phyloP scores from a whole-genome alignment of 1,140 invertebrate species.

The Mya arenaria region DNA sequence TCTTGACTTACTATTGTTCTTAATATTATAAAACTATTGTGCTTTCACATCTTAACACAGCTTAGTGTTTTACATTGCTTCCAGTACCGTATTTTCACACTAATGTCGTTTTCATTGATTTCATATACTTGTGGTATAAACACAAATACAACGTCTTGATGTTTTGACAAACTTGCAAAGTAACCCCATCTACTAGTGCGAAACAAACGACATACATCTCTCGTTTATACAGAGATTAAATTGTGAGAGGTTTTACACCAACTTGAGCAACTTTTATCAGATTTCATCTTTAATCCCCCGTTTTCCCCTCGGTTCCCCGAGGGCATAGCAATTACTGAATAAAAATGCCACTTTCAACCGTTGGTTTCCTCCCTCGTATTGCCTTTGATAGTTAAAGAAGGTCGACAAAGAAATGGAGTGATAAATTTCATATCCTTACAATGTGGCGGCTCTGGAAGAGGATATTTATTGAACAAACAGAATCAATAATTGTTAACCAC shows the following conservation, averaged over 20 bases:
- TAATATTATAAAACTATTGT: no score
- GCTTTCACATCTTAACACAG: no score
- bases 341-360: slow-evolving; percentile 15
- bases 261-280: slow-evolving; percentile 4
- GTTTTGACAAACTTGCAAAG: no score
- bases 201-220: slow-evolving; percentile 25
- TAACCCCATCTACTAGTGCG: no score
- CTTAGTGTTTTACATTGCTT: no score
- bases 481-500: slow-evolving; percentile 41
- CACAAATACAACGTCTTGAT: no score
- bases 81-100: no score
- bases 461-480: slow-evolving; percentile 33
- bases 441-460: not conserved
- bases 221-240: slow-evolving; percentile 5
- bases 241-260: slow-evolving; percentile 6
- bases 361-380: not conserved
- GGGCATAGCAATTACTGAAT: slow-evolving; percentile 6
- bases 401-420: slow-evolving; percentile 4
- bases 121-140: no score
- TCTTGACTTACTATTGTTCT: no score
- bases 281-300: slow-evolving; percentile 4
- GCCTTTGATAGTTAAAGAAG: slow-evolving; percentile 21
- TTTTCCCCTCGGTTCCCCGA: not conserved
- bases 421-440: slow-evolving; percentile 26
- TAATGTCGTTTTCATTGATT: no score